Evolutionary conservation across 2,797 vertebrate genomes (phyloP).

Genomic region (Sternarchorhynchus goeldii): DNA sequence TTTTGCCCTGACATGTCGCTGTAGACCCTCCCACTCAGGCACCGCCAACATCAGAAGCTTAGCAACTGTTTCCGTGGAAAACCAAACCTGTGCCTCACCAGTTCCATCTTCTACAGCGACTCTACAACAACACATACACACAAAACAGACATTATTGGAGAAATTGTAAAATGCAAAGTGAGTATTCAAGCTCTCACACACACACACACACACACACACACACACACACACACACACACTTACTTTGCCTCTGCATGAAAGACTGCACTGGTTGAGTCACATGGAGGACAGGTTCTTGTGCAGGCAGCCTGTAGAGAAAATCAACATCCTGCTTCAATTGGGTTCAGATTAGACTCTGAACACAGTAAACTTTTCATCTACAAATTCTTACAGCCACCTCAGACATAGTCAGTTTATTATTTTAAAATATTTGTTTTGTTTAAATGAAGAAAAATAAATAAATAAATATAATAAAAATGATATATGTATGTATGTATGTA

Average conservation of each 20-base stretch:
- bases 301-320: conserved; percentile 44
- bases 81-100: conserved; percentile 71
- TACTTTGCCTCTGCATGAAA: conserved; percentile 63
- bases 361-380: background rate
- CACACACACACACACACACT: conserved; percentile 42
- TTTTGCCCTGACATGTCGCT: conserved; percentile 66
- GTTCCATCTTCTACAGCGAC: conserved; percentile 73
- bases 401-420: too few species aligned
- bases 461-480: too few species aligned
- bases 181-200: conserved; percentile 1
- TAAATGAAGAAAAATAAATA: too few species aligned
- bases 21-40: conserved; percentile 75
- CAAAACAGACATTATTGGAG: conserved; percentile 18
- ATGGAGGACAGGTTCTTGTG: conserved; percentile 45
- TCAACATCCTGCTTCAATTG: background rate
- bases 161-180: conserved; percentile 1
- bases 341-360: background rate
- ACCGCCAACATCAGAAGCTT: conserved; percentile 65
- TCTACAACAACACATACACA: conserved; percentile 55
- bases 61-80: conserved; percentile 60
- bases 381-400: too few species aligned
- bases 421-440: too few species aligned
- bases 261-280: conserved; percentile 52
- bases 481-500: too few species aligned
- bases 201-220: conserved; percentile 8